Conservation (phyloP, 2,888 invertebrate genomes). For the Pseudococcus longispinus region DNA sequence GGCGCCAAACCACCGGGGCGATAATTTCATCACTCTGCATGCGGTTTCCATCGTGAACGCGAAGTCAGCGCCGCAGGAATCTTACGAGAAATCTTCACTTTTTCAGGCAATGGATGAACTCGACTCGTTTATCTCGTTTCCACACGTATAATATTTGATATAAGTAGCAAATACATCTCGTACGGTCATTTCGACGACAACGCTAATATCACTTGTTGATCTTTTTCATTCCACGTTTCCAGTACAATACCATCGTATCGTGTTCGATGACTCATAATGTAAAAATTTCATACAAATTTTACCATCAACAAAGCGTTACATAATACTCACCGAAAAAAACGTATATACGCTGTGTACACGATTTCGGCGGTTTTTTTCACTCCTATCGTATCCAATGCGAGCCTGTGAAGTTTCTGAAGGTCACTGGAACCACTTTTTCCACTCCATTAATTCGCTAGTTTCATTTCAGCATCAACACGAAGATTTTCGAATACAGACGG, state of each 20-base stretch:
- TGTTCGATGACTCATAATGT: constrained; percentile 20
- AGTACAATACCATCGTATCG: constrained; percentile 20
- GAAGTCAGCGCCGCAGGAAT: neutral
- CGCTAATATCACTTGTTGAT: constrained; percentile 26
- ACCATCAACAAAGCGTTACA: constrained; percentile 23
- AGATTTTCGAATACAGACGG: constrained; percentile 14
- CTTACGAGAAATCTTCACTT: neutral
- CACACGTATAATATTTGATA: neutral
- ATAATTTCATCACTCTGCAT: neutral
- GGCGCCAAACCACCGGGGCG: neutral
- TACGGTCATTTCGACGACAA: neutral
- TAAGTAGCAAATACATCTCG: neutral
- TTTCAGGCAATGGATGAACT: neutral
- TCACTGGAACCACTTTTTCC: constrained; percentile 43
- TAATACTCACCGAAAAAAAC: constrained; percentile 35
- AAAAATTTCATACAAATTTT: constrained; percentile 36
- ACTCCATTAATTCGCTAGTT: constrained; percentile 49
- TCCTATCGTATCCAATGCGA: neutral
- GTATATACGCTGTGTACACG: neutral
- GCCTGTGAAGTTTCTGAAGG: neutral
- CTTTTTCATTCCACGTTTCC: too few species aligned
- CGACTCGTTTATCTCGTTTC: neutral
- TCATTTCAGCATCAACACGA: constrained; percentile 2
- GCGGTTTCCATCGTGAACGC: neutral
- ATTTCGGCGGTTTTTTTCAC: neutral